Percentiles rank a stretch among this genome's conserved stretches.
These are phyloP conservation scores for Drosophila ogumai DNA, from an alignment of 1,140 invertebrate species.

Conservation along the genomic window DNA sequence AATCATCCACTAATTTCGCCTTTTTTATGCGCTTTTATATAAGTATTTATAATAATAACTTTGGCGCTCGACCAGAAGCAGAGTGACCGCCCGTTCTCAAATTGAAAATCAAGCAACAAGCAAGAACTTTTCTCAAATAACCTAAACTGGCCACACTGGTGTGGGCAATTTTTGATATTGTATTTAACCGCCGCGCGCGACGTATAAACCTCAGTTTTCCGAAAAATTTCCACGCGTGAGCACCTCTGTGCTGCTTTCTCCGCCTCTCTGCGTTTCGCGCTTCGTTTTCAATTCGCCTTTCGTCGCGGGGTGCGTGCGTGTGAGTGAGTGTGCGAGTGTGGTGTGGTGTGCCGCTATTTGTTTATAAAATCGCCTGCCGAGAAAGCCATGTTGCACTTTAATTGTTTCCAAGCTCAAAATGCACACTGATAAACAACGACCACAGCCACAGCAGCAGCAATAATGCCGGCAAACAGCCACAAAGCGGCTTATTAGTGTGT, in stretches of 20 bases:
- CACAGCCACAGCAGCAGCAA: constrained; percentile 17
- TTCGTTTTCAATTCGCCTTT: constrained; percentile 32
- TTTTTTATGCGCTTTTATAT: no score
- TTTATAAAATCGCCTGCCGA: constrained; percentile 11
- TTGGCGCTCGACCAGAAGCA: no score
- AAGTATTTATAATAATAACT: no score
- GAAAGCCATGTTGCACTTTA: constrained; percentile 29
- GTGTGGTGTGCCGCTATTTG: constrained; percentile 30
- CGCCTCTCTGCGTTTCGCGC: constrained; percentile 21
- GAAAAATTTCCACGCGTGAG: constrained; percentile 8
- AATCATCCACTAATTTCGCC: no score
- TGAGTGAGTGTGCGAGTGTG: constrained; percentile 13
- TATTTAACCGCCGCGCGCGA: no score
- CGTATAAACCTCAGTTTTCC: not conserved
- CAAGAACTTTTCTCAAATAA: no score
- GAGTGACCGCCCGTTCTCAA: no score
- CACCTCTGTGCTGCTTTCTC: constrained; percentile 27
- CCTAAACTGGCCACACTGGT: no score
- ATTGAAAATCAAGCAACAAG: no score
- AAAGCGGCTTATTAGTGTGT: constrained; percentile 59
- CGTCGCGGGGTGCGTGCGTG: constrained; percentile 18
- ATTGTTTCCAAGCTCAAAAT: constrained; percentile 41
- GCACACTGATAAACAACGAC: constrained; percentile 51
- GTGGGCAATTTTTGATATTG: no score
- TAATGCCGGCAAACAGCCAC: constrained; percentile 59